Evolutionary conservation across 2,113 vertebrate species (phyloP), one percentile per base, ranked within the genome.

Genomic region (Rhadina sibilatrix): DNA sequence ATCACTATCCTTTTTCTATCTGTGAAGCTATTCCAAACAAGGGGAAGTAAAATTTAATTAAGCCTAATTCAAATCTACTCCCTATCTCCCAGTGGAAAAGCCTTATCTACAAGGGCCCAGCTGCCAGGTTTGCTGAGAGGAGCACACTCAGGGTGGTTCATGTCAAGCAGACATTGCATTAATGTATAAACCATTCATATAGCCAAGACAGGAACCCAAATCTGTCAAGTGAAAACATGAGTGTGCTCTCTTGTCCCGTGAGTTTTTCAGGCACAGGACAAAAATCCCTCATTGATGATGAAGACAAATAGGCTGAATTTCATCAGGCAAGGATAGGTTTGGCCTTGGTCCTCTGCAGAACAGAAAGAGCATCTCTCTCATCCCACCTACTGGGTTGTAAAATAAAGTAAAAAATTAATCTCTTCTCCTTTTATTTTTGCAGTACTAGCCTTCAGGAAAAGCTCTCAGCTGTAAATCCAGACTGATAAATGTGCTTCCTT

Each of bases 51-150:
- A 87, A 85, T 79, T 68, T 93, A 91, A 93, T 95, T 94, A 91
- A 87, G 65, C n/a, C n/a, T 66, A 50, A 88, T 92, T 90, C 79
- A 92, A 84, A 88, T 80, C 42, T 88, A 15, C 80, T 81, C 49
- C 19, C 38, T 77, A 5, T 83, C 50, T 95, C 64, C 50, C 68
- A 59, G 59, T 59, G 64, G 95, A 74, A 78, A 89, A 89, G 54
- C 47, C 60, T 96, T 95, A 94, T 92, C 90, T 92, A 60, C 64
- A 95, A 90, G 68, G 56, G 31, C 44, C 76, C 94, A 94, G 89
- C 68, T 92, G 64, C 69, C 60, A 87, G 83, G 69, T 37, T 78
- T 81, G 46, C 60, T 44, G 61, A 75, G 38, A 92, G 76, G 47
- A 37, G 7, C 52, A 53, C 25, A 44, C 30, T 81, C 74, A 44